A percentile compares a stretch with the other conserved stretches of the same genome.
phyloP scores from a whole-genome alignment of 2,113 vertebrate genomes.

The Xenus cinereus region DNA sequence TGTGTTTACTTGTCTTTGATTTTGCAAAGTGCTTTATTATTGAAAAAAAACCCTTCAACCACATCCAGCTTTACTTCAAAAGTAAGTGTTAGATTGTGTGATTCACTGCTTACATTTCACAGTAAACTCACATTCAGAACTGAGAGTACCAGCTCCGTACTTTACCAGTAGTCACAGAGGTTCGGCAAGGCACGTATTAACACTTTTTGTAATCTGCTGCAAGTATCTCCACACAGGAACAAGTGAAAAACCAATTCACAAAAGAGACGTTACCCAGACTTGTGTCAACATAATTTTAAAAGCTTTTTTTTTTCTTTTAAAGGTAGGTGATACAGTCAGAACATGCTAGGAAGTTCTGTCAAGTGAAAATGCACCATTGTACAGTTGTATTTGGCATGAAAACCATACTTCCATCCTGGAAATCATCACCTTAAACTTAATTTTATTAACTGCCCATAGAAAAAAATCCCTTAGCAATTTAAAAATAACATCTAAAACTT shows the following conservation, averaged over 20 bases:
- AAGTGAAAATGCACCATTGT: neutral
- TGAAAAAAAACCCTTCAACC: neutral
- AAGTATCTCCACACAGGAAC: neutral
- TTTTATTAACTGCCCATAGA: neutral
- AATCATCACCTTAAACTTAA: neutral
- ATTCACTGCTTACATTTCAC: neutral
- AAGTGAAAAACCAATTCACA: neutral
- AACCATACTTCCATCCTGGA: neutral
- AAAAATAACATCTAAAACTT: constrained; percentile 41
- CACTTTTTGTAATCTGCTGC: neutral
- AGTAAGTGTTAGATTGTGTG: neutral
- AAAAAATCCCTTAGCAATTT: constrained; percentile 7
- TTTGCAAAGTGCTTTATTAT: neutral
- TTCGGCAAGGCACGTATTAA: neutral
- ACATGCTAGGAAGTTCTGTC: neutral
- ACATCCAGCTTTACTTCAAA: neutral
- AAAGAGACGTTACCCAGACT: neutral
- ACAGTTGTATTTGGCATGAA: neutral
- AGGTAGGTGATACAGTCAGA: neutral
- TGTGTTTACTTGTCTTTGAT: neutral
- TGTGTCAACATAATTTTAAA: neutral
- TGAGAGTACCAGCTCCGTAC: neutral
- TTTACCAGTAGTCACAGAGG: neutral
- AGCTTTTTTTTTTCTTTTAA: neutral
- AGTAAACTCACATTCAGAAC: neutral